phyloP scores from a whole-genome alignment of 1,140 invertebrate genomes.

The Zeugodacus cucurbitae region DNA sequence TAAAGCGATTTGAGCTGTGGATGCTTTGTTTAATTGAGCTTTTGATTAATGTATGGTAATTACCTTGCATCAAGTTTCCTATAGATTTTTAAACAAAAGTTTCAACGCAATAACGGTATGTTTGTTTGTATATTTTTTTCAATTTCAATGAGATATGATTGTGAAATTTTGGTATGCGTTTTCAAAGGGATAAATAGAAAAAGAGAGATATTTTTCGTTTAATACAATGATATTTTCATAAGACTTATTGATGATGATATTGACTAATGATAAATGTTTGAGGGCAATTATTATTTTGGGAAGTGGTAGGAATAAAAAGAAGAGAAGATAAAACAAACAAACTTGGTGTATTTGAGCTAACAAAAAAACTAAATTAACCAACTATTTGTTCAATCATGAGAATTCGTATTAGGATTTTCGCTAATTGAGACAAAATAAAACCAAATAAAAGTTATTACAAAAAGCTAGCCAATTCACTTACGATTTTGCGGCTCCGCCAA shows the following conservation, averaged over 20 bases:
- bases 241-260: not conserved
- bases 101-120: conserved; percentile 15
- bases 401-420: not conserved
- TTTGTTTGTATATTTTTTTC: not conserved
- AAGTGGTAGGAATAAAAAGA: not conserved
- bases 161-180: conserved; percentile 38
- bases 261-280: not conserved
- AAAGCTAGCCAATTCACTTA: conserved; percentile 68
- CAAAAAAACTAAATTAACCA: conserved; percentile 15
- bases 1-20: not conserved
- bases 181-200: conserved; percentile 40
- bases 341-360: not conserved
- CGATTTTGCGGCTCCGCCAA: conserved; percentile 81
- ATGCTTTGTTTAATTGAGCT: not conserved
- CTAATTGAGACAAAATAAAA: not conserved
- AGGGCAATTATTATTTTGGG: not conserved
- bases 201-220: not conserved
- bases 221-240: not conserved
- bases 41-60: conserved; percentile 41
- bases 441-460: not conserved
- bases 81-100: conserved; percentile 43
- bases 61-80: conserved; percentile 67
- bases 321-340: not conserved
- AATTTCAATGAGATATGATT: conserved; percentile 23
- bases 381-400: not conserved